Base-by-base conservation (phyloP, 2,797 vertebrate genomes). In the Centroberyx gerrardi region DNA sequence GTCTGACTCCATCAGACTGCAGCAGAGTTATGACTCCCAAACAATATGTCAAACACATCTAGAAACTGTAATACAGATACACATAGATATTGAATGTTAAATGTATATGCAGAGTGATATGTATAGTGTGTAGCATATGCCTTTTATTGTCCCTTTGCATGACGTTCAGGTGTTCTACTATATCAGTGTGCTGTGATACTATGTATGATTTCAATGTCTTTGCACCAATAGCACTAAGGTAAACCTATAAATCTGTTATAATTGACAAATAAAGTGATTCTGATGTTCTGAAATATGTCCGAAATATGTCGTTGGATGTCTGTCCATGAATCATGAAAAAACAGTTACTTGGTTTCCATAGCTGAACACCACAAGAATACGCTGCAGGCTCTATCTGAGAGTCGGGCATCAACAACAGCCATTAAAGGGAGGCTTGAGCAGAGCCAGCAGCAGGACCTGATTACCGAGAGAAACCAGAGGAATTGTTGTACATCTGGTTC, bases 281-380 rank as follows among this genome's bases (percentile, higher is more conserved):
- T 84, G 60, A 85, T 84, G 65, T 82, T 84, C 4, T 85, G 62
- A 82, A 83, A 75, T 55, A 27, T 63, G 31, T 6, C 12, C 29
- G 14, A 64, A 63, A 65, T 63, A 31, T 65, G 52, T 65, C 13
- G 88, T 59, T 69, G 36, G 14, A 78, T 65, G 29, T 63, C 62
- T 54, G 71, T 15, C 59, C 68, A 81, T 87, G 66, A 85, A 81
- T 87, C 76, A 74, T 46, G 71, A 72, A 70, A 72, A 85, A 76
- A 60, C 27, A 36, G 9, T 73, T 61, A 22, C 54, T 61, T 64
- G 40, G 36, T 74, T 81, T 78, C n/a, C 58, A 76, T 74, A 85
- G 74, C 58, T 31, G 28, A 79, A 71, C 56, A 83, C 54, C 68
- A 76, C 74, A 82, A 75, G 60, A 87, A 81, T 58, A 79, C 18